Base-by-base conservation (phyloP, 2,797 vertebrate species). In the Coregonus ussuriensis region DNA sequence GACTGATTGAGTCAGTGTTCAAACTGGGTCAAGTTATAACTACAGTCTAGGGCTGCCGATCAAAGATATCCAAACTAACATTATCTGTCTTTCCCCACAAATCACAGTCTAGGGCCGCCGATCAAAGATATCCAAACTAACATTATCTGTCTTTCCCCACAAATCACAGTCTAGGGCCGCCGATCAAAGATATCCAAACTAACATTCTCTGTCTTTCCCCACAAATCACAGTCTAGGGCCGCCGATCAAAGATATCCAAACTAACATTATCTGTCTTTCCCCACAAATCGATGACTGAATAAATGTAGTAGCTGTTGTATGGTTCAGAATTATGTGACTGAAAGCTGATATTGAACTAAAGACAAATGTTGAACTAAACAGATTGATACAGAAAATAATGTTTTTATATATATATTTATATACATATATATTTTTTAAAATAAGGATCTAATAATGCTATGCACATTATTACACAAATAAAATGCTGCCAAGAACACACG, bases 1-100 rank as follows among this genome's bases (percentile, higher is more conserved):
- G 88, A 88, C 89, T 79, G 63, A 41, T 31, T 81, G 82, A 86
- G 80, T 71, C 72, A 85, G 79, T 73, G n/a, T 16, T 53, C 13
- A 79, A 81, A 81, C 54, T 83, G 77, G 75, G 83, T 80, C 77
- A 81, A 82, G 25, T 1, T 3, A 59, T 74, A 80, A 47, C 3
- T 52, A 25, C 16, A 33, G 29, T 3, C n/a, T 79, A 33, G 31
- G 31, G 31, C 31, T 3, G 31, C 31, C 31, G 31, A 33, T 33
- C 31, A 33, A 1, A 33, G 31, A 35, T 4, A 35, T 35, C 33
- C 31, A 33, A 33, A 3, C 31, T 33, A 33, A 33, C 31, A 33
- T 33, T 33, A 1, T 33, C 31, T 33, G 31, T 33, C 31, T 33
- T 33, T 33, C 31, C 25, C 25, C 25, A 25, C 25, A 25, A 25